Conservation (phyloP, 2,113 vertebrate genomes). For the Stigmatopora argus region DNA sequence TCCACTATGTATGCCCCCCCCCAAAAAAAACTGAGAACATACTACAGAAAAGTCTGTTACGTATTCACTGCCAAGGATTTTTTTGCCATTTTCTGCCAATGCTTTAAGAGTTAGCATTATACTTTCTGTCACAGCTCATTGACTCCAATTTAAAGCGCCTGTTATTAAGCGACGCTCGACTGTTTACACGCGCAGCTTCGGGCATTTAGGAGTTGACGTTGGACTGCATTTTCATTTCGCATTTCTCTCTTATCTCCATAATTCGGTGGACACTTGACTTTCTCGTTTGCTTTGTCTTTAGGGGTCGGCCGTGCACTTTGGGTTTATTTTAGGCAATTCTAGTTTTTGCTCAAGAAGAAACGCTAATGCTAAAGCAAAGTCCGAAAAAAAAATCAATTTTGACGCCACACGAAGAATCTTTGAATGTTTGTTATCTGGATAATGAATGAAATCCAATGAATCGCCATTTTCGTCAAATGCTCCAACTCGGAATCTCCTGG, state of each 20-base stretch:
- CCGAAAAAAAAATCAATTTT: background rate
- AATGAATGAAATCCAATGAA: conserved; percentile 43
- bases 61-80: background rate
- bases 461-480: conserved; percentile 34
- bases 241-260: background rate
- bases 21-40: too few relatives aligned
- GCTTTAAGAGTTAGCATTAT: background rate
- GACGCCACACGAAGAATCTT: conserved; percentile 32
- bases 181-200: background rate
- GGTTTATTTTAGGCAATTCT: background rate
- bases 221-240: background rate
- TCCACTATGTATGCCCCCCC: too few relatives aligned
- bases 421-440: conserved; percentile 10
- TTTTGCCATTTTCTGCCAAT: background rate
- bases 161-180: background rate
- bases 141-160: background rate
- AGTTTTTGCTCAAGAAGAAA: background rate
- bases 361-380: background rate
- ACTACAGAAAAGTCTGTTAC: too few relatives aligned
- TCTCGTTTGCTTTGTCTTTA: background rate
- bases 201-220: background rate
- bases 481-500: conserved; percentile 54
- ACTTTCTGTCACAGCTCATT: background rate
- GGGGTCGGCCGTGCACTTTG: background rate
- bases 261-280: background rate